Evolutionary conservation across 2,888 invertebrate species (phyloP).

Genomic region (Cylindroiulus punctatus): DNA sequence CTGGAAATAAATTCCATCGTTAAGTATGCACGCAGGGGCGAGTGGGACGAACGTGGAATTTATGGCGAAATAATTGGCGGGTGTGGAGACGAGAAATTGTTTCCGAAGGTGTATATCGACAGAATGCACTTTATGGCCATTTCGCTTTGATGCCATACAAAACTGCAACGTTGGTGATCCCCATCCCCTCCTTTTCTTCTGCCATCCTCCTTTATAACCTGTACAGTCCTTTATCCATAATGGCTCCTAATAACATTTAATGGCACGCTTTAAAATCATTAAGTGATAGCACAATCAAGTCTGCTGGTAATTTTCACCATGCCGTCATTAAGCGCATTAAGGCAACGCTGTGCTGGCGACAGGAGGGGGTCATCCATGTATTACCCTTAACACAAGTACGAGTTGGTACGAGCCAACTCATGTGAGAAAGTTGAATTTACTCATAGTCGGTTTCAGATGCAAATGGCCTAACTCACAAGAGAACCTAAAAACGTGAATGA

Average conservation of each 20-base stretch:
- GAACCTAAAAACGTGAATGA: no score
- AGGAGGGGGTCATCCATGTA: no score
- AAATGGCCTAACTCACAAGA: no score
- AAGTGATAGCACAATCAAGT: slow-evolving; percentile 20
- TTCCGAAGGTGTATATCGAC: slow-evolving; percentile 34
- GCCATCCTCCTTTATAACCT: slow-evolving; percentile 8
- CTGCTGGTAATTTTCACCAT: slow-evolving; percentile 15
- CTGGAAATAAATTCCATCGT: neutral
- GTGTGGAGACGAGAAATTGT: slow-evolving; percentile 38
- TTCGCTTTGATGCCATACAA: neutral
- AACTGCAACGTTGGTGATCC: slow-evolving; percentile 37
- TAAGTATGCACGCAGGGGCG: neutral
- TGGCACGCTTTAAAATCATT: slow-evolving; percentile 36
- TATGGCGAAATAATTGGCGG: slow-evolving; percentile 14
- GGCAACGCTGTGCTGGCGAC: neutral
- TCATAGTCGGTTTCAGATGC: no score
- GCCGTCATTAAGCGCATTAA: neutral
- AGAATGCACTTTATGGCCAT: slow-evolving; percentile 36
- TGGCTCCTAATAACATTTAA: slow-evolving; percentile 42
- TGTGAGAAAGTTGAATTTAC: no score
- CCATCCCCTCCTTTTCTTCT: slow-evolving; percentile 3
- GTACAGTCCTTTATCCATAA: slow-evolving; percentile 29
- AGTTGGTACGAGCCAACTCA: no score
- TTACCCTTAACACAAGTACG: no score
- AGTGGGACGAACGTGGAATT: slow-evolving; percentile 21